phyloP scores from a whole-genome alignment of 2,888 invertebrate species.

The Nasonovia ribisnigri region DNA sequence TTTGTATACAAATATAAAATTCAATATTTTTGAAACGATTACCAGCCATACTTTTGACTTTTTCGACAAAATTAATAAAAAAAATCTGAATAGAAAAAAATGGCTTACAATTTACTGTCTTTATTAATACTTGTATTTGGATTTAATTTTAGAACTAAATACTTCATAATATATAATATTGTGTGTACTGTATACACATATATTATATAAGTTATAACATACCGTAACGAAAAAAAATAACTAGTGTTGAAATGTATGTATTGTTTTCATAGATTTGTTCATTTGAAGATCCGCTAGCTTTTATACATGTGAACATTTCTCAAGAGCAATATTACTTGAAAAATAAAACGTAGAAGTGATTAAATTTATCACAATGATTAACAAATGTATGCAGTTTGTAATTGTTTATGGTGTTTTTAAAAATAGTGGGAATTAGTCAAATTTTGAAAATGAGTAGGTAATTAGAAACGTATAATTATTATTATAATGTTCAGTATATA shows the following conservation, averaged over 20 bases:
- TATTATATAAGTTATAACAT: background rate
- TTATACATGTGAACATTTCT: background rate
- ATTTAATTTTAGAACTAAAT: background rate
- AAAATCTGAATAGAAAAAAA: background rate
- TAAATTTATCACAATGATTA: background rate
- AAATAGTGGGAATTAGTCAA: background rate
- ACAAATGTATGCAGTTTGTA: background rate
- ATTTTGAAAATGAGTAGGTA: background rate
- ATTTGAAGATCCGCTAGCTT: slow-evolving; percentile 30
- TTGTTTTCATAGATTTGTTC: background rate
- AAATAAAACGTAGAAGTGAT: background rate
- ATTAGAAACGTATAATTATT: background rate
- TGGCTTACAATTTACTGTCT: no score
- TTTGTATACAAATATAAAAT: background rate
- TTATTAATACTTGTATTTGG: background rate
- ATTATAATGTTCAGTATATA: background rate
- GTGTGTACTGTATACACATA: background rate
- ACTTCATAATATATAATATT: background rate
- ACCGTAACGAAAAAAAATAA: background rate
- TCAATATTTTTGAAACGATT: background rate
- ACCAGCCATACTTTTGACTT: background rate
- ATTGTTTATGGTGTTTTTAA: background rate
- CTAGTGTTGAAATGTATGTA: background rate
- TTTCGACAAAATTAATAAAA: background rate
- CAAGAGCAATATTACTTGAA: slow-evolving; percentile 16